Conservation (phyloP, 2,113 vertebrate genomes). For the Myrmophylax atrothorax region DNA sequence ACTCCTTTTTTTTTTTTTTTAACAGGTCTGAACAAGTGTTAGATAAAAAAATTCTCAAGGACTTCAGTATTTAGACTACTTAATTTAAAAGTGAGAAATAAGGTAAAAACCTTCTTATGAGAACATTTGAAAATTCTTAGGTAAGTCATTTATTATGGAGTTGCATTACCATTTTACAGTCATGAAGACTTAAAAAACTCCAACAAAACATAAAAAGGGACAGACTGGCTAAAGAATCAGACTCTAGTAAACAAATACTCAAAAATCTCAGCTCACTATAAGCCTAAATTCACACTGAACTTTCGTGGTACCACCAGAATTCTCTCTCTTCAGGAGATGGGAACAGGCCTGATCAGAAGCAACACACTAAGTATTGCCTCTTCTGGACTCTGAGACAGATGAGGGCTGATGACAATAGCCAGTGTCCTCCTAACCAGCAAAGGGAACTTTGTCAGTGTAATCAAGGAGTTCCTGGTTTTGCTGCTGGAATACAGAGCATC, state of each 20-base stretch:
- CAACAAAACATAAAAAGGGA: not conserved
- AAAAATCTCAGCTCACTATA: not conserved
- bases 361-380: not conserved
- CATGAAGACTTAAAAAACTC: not conserved
- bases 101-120: not conserved
- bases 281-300: not conserved
- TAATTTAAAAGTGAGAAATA: not conserved
- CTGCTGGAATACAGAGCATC: not conserved
- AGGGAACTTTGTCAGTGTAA: not conserved
- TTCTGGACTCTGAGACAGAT: not conserved
- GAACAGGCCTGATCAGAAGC: not conserved
- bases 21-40: not conserved
- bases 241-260: not conserved
- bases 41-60: not conserved
- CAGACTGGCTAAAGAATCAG: not conserved
- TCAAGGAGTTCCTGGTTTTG: not conserved
- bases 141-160: not conserved
- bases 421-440: not conserved
- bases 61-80: not conserved
- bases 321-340: not conserved
- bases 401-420: not conserved
- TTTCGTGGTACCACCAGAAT: not conserved
- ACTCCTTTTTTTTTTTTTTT: not conserved
- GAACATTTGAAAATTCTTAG: not conserved
- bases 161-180: not conserved